phyloP scores from a whole-genome alignment of 2,797 vertebrate genomes.

The Ceryle rudis region DNA sequence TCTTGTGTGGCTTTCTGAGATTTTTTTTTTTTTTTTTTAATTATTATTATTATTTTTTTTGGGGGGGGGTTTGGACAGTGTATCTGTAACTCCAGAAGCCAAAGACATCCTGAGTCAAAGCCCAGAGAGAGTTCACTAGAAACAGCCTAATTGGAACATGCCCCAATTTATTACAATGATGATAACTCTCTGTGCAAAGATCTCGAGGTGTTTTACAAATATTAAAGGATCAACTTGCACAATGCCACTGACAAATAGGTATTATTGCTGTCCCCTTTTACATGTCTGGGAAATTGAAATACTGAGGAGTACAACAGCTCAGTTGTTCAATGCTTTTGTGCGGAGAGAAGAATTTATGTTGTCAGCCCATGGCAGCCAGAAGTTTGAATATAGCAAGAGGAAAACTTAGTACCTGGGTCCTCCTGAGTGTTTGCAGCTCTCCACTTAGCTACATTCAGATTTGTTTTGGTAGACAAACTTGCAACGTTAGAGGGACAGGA shows the following conservation, averaged over 20 bases:
- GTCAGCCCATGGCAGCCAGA: neutral
- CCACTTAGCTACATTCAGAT: neutral
- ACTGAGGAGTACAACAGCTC: neutral
- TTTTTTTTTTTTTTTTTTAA: conserved; percentile 10
- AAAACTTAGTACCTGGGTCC: neutral
- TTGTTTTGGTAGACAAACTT: neutral
- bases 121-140: neutral
- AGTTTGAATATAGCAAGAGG: neutral
- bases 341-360: neutral
- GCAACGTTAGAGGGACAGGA: conserved; percentile 4
- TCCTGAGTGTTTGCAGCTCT: neutral
- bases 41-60: too few relatives aligned
- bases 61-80: conserved; percentile 60
- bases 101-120: neutral
- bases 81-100: neutral
- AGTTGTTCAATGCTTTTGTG: neutral
- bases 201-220: neutral
- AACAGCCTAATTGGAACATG: neutral
- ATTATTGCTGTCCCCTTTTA: neutral
- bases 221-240: neutral
- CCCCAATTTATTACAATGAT: neutral
- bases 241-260: neutral
- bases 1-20: conserved; percentile 62
- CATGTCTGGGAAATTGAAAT: neutral
- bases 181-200: neutral